Evolutionary conservation across 2,888 invertebrate species (phyloP).

Genomic region (Rosalia funebris): DNA sequence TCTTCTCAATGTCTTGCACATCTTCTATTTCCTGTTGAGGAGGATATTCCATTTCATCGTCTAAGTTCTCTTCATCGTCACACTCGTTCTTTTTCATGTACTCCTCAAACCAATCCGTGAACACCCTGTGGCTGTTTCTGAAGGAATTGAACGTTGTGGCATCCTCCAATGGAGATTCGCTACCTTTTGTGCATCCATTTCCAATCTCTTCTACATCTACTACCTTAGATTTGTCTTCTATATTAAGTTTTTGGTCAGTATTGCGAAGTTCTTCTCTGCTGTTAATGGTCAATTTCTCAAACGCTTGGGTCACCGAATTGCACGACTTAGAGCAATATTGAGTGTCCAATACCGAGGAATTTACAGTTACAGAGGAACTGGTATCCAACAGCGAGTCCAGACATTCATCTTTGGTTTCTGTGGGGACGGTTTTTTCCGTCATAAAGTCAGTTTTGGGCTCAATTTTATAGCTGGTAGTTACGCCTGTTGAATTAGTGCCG

Average conservation of each 20-base stretch:
- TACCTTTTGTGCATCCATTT: neutral
- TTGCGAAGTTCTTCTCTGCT: neutral
- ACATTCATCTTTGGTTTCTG: too few relatives aligned
- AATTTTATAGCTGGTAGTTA: neutral
- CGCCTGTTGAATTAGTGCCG: neutral
- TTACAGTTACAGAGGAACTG: neutral
- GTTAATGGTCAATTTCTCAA: constrained; percentile 15
- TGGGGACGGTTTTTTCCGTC: too few relatives aligned
- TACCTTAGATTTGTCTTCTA: too few relatives aligned
- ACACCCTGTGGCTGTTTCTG: neutral
- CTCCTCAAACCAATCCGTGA: constrained; percentile 13
- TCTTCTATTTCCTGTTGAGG: neutral
- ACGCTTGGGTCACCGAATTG: constrained; percentile 9
- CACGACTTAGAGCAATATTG: constrained; percentile 5
- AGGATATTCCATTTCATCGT: neutral
- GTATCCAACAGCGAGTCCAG: neutral
- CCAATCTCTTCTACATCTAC: neutral
- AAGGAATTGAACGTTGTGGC: neutral
- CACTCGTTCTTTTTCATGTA: constrained; percentile 10
- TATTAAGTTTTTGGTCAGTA: neutral
- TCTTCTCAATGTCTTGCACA: neutral
- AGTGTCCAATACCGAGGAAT: neutral
- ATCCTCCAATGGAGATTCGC: too few relatives aligned
- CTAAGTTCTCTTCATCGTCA: neutral
- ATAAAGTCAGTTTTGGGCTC: too few relatives aligned